These are phyloP conservation scores for Trichomycterus rosablanca DNA, from an alignment of 2,113 vertebrate species.

Conservation along the genomic window DNA sequence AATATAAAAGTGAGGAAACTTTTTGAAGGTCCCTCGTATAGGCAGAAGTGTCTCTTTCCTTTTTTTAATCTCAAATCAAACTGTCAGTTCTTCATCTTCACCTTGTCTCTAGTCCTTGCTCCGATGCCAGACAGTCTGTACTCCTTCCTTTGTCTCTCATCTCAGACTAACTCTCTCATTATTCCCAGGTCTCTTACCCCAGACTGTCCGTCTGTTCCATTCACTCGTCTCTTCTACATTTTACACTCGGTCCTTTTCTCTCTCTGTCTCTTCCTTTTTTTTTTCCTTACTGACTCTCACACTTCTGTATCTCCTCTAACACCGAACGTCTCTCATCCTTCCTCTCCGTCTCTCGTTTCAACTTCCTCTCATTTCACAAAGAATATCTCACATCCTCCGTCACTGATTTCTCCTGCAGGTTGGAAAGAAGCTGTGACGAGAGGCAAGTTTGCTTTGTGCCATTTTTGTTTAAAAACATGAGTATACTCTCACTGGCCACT, in stretches of 20 bases:
- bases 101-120: neutral
- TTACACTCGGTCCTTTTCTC: neutral
- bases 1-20: no score
- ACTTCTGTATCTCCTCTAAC: neutral
- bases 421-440: no score
- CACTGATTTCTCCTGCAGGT: no score
- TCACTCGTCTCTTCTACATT: constrained; percentile 12
- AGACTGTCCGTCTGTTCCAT: neutral
- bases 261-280: neutral
- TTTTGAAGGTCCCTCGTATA: no score
- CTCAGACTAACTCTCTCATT: neutral
- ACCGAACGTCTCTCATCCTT: constrained; percentile 7
- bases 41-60: no score
- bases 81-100: neutral
- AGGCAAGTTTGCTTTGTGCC: no score
- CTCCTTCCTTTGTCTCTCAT: neutral
- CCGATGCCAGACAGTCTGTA: neutral
- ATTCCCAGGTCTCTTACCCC: neutral
- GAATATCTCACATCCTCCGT: neutral
- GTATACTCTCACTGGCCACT: no score
- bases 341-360: constrained; percentile 5
- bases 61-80: no score
- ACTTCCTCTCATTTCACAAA: neutral
- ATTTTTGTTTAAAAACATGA: no score
- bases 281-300: neutral